phyloP scores from a whole-genome alignment of 2,888 invertebrate species.

The Biston betularia region DNA sequence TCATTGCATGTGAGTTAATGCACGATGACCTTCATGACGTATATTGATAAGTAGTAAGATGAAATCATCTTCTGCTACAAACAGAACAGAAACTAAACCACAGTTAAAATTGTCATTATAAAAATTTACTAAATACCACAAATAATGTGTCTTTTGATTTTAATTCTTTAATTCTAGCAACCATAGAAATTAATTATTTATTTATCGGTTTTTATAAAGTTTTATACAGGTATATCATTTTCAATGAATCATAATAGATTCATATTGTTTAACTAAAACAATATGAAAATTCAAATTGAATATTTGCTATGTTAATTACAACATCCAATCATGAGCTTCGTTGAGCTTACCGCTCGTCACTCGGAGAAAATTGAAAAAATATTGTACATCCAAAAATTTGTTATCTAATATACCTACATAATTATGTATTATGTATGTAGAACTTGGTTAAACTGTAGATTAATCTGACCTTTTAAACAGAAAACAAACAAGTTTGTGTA shows the following conservation, averaged over 20 bases:
- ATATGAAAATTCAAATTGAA: not conserved
- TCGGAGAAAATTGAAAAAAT: not conserved
- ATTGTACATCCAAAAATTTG: not conserved
- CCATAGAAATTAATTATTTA: too few species aligned
- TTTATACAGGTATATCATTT: too few species aligned
- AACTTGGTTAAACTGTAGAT: too few species aligned
- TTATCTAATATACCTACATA: too few species aligned
- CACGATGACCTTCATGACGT: conserved; percentile 31
- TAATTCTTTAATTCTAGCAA: too few species aligned
- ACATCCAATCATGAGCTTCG: conserved; percentile 1
- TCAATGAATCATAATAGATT: too few species aligned
- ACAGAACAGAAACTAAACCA: not conserved
- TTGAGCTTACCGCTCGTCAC: not conserved
- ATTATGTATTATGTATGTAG: too few species aligned
- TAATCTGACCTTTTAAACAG: not conserved
- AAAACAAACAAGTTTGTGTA: conserved; percentile 15
- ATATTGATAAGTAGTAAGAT: conserved; percentile 15
- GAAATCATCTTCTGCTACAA: conserved; percentile 24
- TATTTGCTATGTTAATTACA: conserved; percentile 4
- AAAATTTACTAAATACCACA: not conserved
- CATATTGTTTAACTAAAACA: not conserved
- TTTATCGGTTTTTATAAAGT: too few species aligned
- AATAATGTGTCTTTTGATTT: too few species aligned
- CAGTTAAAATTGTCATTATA: not conserved
- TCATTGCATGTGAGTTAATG: conserved; percentile 26